These are phyloP conservation scores for Pachyramphus minor DNA, from an alignment of 2,113 vertebrate genomes.

Conservation along the genomic window DNA sequence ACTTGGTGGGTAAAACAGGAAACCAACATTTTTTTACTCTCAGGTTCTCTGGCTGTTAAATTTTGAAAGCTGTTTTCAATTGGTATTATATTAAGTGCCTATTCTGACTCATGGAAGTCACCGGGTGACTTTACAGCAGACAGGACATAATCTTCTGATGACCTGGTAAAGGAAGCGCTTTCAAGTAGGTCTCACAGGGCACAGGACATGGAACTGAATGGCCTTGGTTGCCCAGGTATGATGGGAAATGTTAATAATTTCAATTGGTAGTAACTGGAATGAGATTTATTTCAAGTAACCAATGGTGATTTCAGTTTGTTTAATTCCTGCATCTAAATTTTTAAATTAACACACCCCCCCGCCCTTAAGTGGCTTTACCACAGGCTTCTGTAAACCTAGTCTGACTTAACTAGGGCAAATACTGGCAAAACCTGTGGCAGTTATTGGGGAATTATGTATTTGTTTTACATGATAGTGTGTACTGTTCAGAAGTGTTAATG, in stretches of 20 bases:
- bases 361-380: neutral
- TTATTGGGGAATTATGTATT: neutral
- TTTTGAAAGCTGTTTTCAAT: neutral
- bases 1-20: neutral
- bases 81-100: neutral
- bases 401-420: neutral
- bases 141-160: neutral
- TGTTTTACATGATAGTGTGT: neutral
- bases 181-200: neutral
- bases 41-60: neutral
- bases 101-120: neutral
- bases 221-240: neutral
- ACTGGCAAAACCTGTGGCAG: neutral
- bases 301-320: neutral
- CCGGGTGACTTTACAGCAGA: neutral
- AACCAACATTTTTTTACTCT: neutral
- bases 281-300: neutral
- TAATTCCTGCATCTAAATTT: neutral
- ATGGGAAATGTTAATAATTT: neutral
- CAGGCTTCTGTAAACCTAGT: neutral
- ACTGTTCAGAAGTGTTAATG: neutral
- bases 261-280: neutral
- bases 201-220: neutral
- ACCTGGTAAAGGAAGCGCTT: neutral
- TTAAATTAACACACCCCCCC: rapidly evolving